These are phyloP conservation scores for Drosophila busckii DNA, from an alignment of 1,140 invertebrate genomes.

Conservation along the genomic window DNA sequence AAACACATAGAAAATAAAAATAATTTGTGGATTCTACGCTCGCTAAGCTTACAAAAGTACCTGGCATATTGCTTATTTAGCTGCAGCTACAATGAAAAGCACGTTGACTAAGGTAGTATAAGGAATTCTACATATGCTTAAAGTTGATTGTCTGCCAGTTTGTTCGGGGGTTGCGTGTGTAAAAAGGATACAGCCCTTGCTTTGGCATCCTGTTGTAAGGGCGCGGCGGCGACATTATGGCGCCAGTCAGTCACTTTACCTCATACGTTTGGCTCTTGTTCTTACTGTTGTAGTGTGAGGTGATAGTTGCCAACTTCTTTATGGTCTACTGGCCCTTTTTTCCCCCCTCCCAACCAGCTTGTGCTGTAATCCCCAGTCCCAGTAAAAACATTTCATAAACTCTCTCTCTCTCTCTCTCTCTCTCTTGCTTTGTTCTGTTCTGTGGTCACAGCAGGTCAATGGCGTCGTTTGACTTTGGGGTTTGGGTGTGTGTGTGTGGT, in stretches of 20 bases:
- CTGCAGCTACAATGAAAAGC: conserved; percentile 46
- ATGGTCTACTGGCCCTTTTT: no score
- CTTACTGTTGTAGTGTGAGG: no score
- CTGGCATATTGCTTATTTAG: conserved; percentile 13
- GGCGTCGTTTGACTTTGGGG: conserved; percentile 36
- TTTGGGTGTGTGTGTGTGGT: background rate
- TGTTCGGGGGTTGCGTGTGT: conserved; percentile 1
- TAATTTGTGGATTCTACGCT: conserved; percentile 12
- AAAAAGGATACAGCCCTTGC: conserved; percentile 43
- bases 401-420: background rate
- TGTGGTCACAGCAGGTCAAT: conserved; percentile 35
- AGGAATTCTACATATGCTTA: conserved; percentile 7
- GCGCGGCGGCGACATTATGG: conserved; percentile 65
- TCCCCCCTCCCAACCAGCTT: no score
- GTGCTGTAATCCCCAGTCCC: no score
- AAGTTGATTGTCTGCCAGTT: conserved; percentile 5
- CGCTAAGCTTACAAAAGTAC: no score
- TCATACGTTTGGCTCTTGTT: no score
- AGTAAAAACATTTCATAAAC: no score
- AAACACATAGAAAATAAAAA: background rate
- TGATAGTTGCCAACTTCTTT: no score
- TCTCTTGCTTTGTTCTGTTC: conserved; percentile 13
- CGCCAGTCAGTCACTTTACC: conserved; percentile 65
- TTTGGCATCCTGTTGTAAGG: no score
- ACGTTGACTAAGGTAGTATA: conserved; percentile 55